These are phyloP conservation scores for Heliconius melpomene DNA, from an alignment of 1,140 invertebrate genomes.

Conservation along the genomic window DNA sequence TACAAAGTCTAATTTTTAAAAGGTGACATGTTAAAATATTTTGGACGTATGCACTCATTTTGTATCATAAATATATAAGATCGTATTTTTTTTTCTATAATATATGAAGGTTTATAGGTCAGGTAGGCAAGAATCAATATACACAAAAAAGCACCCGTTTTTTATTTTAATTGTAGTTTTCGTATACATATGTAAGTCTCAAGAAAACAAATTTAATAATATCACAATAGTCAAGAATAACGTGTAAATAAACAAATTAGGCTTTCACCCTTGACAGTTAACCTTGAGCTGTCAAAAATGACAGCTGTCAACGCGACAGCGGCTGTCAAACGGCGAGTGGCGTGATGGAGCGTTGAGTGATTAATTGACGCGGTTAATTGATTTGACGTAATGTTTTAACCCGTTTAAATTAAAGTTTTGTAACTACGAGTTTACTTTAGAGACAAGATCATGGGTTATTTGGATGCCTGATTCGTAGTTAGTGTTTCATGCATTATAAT, in stretches of 20 bases:
- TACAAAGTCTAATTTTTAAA: no score
- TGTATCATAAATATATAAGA: no score
- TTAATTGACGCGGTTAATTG: constrained; percentile 65
- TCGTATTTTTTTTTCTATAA: no score
- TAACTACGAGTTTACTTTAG: not conserved
- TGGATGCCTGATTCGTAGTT: not conserved
- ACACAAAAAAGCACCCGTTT: no score
- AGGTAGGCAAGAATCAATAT: no score
- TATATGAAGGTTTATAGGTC: no score
- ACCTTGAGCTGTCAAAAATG: constrained; percentile 62
- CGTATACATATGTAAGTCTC: no score
- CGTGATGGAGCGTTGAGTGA: constrained; percentile 52
- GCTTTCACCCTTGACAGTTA: constrained; percentile 42
- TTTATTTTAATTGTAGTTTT: no score
- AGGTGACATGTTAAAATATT: no score
- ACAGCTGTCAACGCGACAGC: constrained; percentile 61
- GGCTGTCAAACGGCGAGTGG: constrained; percentile 46
- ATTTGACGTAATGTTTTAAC: constrained; percentile 47
- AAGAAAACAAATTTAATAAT: no score
- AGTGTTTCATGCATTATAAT: no score
- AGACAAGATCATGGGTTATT: not conserved
- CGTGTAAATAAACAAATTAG: constrained; percentile 4
- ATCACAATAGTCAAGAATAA: not conserved
- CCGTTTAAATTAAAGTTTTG: constrained; percentile 16
- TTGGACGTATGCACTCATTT: no score